Percentiles rank a stretch among this genome's conserved stretches.
These are phyloP conservation scores for Pseudocheirus occidentalis DNA, from an alignment of 2,797 vertebrate species.

Conservation along the genomic window DNA sequence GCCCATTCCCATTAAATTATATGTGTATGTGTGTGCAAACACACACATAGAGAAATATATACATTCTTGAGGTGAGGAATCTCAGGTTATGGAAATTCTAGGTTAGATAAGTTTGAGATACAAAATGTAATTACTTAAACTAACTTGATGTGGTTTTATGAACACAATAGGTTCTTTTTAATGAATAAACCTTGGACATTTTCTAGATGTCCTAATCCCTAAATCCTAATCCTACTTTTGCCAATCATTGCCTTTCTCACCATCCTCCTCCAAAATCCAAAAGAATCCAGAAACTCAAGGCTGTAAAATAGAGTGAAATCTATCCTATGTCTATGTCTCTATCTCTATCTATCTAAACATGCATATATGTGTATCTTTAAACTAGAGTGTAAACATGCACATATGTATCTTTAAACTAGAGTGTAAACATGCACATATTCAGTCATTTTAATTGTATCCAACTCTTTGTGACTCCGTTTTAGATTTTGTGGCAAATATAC, in stretches of 20 bases:
- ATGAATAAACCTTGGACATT: not conserved
- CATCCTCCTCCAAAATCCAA: not conserved
- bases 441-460: not conserved
- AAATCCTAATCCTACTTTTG: not conserved
- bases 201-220: not conserved
- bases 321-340: not conserved
- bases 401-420: not conserved
- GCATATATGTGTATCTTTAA: not conserved
- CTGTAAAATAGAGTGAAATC: not conserved
- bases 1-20: no score
- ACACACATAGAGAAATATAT: not conserved
- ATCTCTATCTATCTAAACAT: not conserved
- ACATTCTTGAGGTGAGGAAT: not conserved
- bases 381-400: no score
- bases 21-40: accelerated
- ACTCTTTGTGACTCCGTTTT: not conserved
- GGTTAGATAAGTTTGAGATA: not conserved
- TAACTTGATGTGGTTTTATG: not conserved
- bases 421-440: no score
- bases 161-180: not conserved
- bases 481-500: not conserved
- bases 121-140: not conserved
- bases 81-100: not conserved
- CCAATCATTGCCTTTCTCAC: not conserved
- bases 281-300: not conserved